A percentile compares a stretch with the other conserved stretches of the same genome.
Evolutionary conservation across 2,888 invertebrate genomes (phyloP).

Genomic region (Graphium colonna): DNA sequence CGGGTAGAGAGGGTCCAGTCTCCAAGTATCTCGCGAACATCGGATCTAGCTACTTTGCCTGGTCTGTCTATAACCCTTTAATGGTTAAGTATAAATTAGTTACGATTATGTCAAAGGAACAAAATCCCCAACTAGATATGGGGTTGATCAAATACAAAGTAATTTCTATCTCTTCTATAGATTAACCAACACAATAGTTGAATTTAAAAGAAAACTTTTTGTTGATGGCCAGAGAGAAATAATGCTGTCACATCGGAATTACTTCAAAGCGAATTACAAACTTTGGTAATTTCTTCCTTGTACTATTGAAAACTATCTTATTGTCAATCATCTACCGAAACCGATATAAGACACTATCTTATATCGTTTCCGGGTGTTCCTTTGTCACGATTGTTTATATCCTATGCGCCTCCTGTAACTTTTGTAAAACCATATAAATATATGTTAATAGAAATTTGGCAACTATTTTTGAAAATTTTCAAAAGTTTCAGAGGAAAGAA

Average conservation of each 20-base stretch:
- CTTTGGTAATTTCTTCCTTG: no score
- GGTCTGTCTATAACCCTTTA: constrained; percentile 52
- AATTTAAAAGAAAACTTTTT: no score
- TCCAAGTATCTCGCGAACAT: constrained; percentile 71
- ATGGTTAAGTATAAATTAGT: constrained; percentile 41
- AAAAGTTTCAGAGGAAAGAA: constrained; percentile 1
- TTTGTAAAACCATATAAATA: background rate
- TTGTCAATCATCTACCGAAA: no score
- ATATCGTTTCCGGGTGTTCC: no score
- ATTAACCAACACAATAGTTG: no score
- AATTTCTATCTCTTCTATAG: background rate
- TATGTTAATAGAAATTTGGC: background rate
- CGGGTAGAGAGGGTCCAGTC: constrained; percentile 67
- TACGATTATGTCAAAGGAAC: constrained; percentile 51
- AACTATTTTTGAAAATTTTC: background rate
- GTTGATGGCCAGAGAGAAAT: no score
- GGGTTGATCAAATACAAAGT: constrained; percentile 2
- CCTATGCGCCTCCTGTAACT: constrained; percentile 27
- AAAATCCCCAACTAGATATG: background rate
- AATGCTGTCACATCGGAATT: no score
- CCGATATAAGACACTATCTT: no score
- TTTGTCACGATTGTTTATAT: constrained; percentile 30
- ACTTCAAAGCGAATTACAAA: no score
- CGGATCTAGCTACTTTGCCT: constrained; percentile 53
- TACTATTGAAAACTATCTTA: no score